Evolutionary conservation across 2,113 vertebrate genomes (phyloP), one percentile per base, ranked within the genome.

Genomic region (Murina feae): DNA sequence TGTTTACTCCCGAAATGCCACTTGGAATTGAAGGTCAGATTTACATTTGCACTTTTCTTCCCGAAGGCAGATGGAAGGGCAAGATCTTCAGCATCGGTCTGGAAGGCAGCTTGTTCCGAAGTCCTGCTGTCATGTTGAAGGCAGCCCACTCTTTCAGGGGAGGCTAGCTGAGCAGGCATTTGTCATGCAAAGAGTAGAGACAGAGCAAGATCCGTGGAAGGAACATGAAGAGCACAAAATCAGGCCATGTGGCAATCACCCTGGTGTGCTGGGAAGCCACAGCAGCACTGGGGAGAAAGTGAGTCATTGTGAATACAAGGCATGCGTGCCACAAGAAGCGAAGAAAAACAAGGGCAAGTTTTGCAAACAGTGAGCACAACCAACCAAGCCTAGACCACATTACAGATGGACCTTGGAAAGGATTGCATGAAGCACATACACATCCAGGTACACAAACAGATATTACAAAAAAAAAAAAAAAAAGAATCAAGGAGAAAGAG

Each of bases 21-120:
- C 37, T 69, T 82, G 55, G 68, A 92, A 90, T 92, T 95, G 76
- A 96, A 96, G 93, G 89, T 96, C 93, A 85, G 89, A 39, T 81
- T 92, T 78, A 92, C 95, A 92, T 90, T 9, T 87, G 42, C 32
- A n/a, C 89, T 58, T 55, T 82, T 74, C 86, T 88, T 93, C 49
- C 89, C 76, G 37, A 55, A 42, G 81, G 91, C 93, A 92, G 74
- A 95, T 9, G 82, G 82, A 86, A 92, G 53, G 39, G 32, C 81
- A 32, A 74, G 89, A 21, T 92, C 78, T 78, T 68, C 66, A 16
- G 85, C 80, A 25, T 69, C 25, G 3, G 69, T 42, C 68, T 51
- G 74, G 75, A 91, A 85, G 2, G 44, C 32, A 65, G 58, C 58
- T 28, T 76, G 66, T 17, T 76, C 35, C 7, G 72, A 74, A 90